phyloP scores from a whole-genome alignment of 2,797 vertebrate species.

The Scleropages formosus region DNA sequence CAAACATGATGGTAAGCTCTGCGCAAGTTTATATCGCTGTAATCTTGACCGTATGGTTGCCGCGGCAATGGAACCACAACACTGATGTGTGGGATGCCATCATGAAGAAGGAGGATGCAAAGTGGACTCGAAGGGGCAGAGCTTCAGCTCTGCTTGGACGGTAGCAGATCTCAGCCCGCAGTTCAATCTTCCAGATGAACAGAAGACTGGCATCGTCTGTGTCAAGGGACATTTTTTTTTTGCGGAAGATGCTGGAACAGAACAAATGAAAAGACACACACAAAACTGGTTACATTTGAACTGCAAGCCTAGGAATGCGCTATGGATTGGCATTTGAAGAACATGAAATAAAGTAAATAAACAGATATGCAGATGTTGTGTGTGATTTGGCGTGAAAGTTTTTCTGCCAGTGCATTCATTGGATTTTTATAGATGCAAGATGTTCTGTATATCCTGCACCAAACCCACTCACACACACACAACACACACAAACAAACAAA shows the following conservation, averaged over 20 bases:
- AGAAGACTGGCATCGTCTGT: slow-evolving; percentile 36
- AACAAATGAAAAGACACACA: slow-evolving; percentile 49
- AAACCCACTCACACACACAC: no score
- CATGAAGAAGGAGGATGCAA: neutral
- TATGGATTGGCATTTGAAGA: slow-evolving; percentile 68
- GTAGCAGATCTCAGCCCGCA: slow-evolving; percentile 42
- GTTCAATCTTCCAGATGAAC: slow-evolving; percentile 48
- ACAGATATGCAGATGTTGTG: neutral
- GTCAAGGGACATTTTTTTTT: slow-evolving; percentile 46
- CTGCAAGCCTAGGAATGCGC: slow-evolving; percentile 73
- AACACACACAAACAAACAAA: no score
- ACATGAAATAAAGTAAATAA: slow-evolving; percentile 71
- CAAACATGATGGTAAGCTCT: slow-evolving; percentile 40
- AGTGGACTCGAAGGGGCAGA: neutral
- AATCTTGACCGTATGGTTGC: slow-evolving; percentile 57
- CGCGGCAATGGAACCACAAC: slow-evolving; percentile 42
- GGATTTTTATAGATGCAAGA: no score
- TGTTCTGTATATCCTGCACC: no score
- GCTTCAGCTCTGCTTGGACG: slow-evolving; percentile 1
- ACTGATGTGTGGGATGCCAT: slow-evolving; percentile 6
- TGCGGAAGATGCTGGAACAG: slow-evolving; percentile 41
- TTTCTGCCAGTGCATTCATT: neutral
- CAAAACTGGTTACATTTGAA: slow-evolving; percentile 59
- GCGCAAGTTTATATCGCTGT: slow-evolving; percentile 55
- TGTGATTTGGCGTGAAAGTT: neutral